Base-by-base conservation (phyloP, 2,113 vertebrate species). In the Anolis sagrei region DNA sequence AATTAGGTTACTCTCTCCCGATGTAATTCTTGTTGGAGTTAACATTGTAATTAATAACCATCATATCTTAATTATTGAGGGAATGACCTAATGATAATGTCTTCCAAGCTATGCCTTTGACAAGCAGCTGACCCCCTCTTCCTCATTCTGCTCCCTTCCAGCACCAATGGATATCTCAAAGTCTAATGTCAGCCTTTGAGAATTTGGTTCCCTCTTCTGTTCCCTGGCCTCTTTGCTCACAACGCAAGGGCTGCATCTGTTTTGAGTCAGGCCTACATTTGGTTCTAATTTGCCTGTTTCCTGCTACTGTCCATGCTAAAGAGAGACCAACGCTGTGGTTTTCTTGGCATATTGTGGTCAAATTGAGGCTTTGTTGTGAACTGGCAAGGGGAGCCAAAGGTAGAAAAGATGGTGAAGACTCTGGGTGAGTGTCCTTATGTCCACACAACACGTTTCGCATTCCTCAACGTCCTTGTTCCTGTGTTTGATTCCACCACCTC, bases 291-390 rank as follows among this genome's bases (percentile, higher is more conserved):
- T 74, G 83, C 92, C 0, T 2, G 86, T 94, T 96, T 97, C 96
- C 96, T 95, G 95, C 96, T 96, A 95, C 96, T 93, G 94, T 95
- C 95, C 93, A 94, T 92, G 93, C 93, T 93, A 93, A 92, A 94
- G 90, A 49, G 74, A 91, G 89, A 91, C 92, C 2, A 1, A 90
- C 80, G 87, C 91, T 93, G 92, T 92, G 94, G 92, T 90, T 94
- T 94, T 90, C 90, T 87, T 78, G 82, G 92, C 85, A 86, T 93
- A 93, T 91, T 93, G 90, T 86, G 90, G 89, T 91, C 91, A 94
- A 95, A 94, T 93, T 91, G 89, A 86, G 93, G 89, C 91, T 93
- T 94, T 92, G 93, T 93, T 93, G 93, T 36, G 86, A 78, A 76
- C 88, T 92, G 88, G 81, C 86, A 62, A 88, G 86, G 86, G 87